Percentiles rank a stretch among this genome's conserved stretches.
These are phyloP conservation scores for Daubentonia madagascariensis DNA, from an alignment of 2,113 vertebrate species.

Conservation along the genomic window DNA sequence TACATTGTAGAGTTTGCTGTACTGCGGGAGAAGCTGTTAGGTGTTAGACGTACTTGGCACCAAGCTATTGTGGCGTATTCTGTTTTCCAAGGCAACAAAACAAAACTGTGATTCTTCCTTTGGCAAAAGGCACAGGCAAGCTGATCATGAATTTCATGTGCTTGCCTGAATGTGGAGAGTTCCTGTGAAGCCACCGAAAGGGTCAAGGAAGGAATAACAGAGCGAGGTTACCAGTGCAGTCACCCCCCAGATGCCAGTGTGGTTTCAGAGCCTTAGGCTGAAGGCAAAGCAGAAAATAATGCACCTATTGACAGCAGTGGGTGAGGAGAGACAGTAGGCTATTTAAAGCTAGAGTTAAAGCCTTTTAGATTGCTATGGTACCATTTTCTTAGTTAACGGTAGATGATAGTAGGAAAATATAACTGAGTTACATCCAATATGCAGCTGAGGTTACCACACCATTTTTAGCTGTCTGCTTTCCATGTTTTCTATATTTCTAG, in stretches of 20 bases:
- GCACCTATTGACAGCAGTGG: neutral
- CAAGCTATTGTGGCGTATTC: neutral
- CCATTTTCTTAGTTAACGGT: neutral
- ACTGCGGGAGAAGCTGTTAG: neutral
- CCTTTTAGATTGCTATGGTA: neutral
- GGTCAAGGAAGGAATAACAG: neutral
- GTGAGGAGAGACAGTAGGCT: neutral
- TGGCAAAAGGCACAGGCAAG: conserved; percentile 20
- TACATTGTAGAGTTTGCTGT: neutral
- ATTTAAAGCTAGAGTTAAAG: neutral
- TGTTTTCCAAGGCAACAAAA: conserved; percentile 56
- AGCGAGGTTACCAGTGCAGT: neutral
- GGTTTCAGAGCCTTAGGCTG: neutral
- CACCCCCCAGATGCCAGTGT: neutral
- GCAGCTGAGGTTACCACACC: neutral
- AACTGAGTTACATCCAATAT: neutral
- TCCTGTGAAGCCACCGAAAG: neutral
- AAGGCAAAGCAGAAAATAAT: neutral
- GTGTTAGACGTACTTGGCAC: conserved; percentile 13
- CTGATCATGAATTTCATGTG: neutral
- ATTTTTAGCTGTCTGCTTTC: neutral
- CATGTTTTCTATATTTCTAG: neutral
- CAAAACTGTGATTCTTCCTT: conserved; percentile 51
- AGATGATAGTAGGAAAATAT: neutral
- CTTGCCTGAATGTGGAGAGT: neutral